Evolutionary conservation across 1,140 invertebrate species (phyloP), one percentile per base, ranked within the genome.

Genomic region (Tetranychus cinnabarinus): DNA sequence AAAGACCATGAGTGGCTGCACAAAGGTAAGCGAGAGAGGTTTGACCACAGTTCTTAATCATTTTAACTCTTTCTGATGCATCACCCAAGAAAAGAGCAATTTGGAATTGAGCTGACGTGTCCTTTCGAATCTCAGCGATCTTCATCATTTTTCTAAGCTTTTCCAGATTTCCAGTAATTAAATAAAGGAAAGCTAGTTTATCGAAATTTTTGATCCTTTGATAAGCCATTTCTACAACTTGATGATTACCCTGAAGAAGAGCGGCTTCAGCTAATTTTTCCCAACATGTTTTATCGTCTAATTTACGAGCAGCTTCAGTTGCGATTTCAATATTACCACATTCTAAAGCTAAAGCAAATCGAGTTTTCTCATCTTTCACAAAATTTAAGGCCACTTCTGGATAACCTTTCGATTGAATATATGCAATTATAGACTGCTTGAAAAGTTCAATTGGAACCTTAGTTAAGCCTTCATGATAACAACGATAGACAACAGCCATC

Each of bases 201-300:
- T 98, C 92, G 74, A 98, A 99, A 75, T 97, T 96, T 75, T 98
- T 99, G 4, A 92, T 98, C 64, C 93, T 80, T 73, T 99, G 95
- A 75, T 99, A 99, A 65, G 91, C 95, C 90, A 97, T 97, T 74
- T 98, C 96, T 0, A 97, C 93, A 33, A 82, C 77, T 76, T 93
- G 88, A 74, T 93, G 88, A 72, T 96, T 95, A 23, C 91, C 92
- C 70, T 92, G 91, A 57, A 91, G 74, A 7, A 98, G 71, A 0
- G 95, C 95, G 0, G 89, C 86, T 70, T 97, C 83, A 0, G 88
- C 93, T n/a, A 99, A 74, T 65, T 85, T 82, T 71, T 97, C 90
- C 96, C 96, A 99, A 67, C 91, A 95, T 7, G 78, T 72, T 65
- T 89, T 88, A 69, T 97, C 88, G 73, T 99, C 93, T 5, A 99